A percentile compares a stretch with the other conserved stretches of the same genome.
These are phyloP conservation scores for Austrofundulus limnaeus DNA, from an alignment of 2,113 vertebrate genomes.

Conservation along the genomic window DNA sequence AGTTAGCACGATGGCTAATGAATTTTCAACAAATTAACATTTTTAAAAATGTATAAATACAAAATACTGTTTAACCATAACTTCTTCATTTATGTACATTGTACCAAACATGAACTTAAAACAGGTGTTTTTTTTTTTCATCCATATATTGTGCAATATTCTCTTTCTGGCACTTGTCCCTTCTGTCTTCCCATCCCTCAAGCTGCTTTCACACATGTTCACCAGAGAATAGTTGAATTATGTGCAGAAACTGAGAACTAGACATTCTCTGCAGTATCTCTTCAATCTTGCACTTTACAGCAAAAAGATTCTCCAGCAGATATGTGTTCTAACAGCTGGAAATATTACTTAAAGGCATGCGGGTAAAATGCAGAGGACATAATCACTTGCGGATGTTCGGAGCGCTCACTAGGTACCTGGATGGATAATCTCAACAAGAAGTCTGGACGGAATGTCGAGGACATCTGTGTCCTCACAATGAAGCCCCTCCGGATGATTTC, in stretches of 20 bases:
- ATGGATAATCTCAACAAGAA: background rate
- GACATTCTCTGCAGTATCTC: background rate
- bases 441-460: background rate
- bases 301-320: background rate
- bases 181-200: background rate
- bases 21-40: no score
- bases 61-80: no score
- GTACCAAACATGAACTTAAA: no score
- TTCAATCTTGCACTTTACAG: background rate
- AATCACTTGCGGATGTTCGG: background rate
- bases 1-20: no score
- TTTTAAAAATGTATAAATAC: no score
- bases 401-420: background rate
- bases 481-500: background rate
- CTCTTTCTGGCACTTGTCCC: background rate
- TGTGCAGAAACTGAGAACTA: background rate
- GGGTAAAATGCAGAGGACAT: slow-evolving; percentile 1
- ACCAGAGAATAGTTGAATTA: background rate
- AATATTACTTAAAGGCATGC: background rate
- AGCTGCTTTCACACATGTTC: background rate
- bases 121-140: no score
- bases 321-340: slow-evolving; percentile 1
- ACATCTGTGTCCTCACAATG: slow-evolving; percentile 6
- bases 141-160: background rate
- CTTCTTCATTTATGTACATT: no score